Conservation (phyloP, 2,888 invertebrate species). For the Cyaniris semiargus region DNA sequence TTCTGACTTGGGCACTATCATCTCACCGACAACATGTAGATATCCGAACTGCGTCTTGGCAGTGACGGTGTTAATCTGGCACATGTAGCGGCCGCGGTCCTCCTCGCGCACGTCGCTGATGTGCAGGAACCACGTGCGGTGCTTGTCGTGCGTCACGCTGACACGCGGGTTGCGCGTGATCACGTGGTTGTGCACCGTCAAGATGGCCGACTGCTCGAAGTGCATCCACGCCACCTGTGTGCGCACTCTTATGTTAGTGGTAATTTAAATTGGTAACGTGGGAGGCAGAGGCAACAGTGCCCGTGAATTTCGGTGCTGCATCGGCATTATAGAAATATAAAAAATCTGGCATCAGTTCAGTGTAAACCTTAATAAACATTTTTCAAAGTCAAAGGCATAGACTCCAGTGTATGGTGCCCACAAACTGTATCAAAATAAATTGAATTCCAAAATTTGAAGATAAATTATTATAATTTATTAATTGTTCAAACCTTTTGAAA, state of each 20-base stretch:
- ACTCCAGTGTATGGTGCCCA: too few relatives aligned
- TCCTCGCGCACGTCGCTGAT: constrained; percentile 95
- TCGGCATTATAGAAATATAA: too few relatives aligned
- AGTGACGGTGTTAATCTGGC: constrained; percentile 95
- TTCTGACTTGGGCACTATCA: not conserved
- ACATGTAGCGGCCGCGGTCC: constrained; percentile 96
- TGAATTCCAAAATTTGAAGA: not conserved
- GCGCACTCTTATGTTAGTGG: not conserved
- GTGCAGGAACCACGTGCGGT: constrained; percentile 95
- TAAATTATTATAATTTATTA: not conserved
- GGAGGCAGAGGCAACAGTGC: too few relatives aligned
- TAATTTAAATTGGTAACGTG: not conserved
- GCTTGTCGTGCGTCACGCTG: constrained; percentile 95
- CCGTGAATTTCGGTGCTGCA: too few relatives aligned
- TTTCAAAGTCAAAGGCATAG: too few relatives aligned
- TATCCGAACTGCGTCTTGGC: constrained; percentile 96
- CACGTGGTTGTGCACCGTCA: constrained; percentile 96
- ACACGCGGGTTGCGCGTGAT: constrained; percentile 96
- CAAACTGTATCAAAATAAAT: not conserved
- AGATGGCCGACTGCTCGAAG: constrained; percentile 94
- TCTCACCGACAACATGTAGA: constrained; percentile 94
- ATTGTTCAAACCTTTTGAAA: not conserved
- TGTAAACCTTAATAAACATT: too few relatives aligned
- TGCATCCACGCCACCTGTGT: constrained; percentile 97
- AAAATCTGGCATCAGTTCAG: too few relatives aligned